Conservation (phyloP, 2,113 vertebrate species). For the Clinocottus analis region DNA sequence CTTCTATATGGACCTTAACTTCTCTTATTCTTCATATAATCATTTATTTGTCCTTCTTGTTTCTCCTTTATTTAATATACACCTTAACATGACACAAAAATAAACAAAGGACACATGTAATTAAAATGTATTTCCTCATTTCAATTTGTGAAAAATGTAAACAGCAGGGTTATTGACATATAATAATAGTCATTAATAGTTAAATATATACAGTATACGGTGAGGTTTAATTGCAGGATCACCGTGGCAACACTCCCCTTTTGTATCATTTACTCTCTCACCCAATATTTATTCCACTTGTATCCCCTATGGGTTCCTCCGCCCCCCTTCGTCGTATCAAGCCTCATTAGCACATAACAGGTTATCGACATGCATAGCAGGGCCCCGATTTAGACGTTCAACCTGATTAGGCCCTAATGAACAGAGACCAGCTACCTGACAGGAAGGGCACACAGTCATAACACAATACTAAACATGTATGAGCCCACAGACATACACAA, state of each 20-base stretch:
- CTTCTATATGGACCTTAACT: neutral
- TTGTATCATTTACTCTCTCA: constrained; percentile 56
- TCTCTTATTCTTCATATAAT: neutral
- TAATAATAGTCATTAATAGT: neutral
- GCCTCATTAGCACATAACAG: constrained; percentile 82
- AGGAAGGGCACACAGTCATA: constrained; percentile 61
- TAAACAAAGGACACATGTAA: neutral
- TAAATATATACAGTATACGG: neutral
- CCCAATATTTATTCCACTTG: constrained; percentile 65
- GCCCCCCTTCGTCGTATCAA: constrained; percentile 49
- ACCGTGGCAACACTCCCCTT: constrained; percentile 29
- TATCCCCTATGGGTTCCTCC: constrained; percentile 64
- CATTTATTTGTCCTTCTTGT: neutral
- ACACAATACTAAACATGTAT: constrained; percentile 36
- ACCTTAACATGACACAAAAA: neutral
- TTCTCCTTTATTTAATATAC: neutral
- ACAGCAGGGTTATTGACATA: neutral
- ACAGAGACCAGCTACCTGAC: constrained; percentile 63
- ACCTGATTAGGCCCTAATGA: constrained; percentile 80
- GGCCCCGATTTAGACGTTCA: constrained; percentile 80
- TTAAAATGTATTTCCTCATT: neutral
- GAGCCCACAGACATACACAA: constrained; percentile 21
- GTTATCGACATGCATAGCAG: constrained; percentile 81
- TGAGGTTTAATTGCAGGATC: constrained; percentile 19
- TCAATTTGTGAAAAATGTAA: neutral